A percentile compares a stretch with the other conserved stretches of the same genome.
Evolutionary conservation across 2,888 invertebrate species (phyloP).

Genomic region (Metellina segmentata): DNA sequence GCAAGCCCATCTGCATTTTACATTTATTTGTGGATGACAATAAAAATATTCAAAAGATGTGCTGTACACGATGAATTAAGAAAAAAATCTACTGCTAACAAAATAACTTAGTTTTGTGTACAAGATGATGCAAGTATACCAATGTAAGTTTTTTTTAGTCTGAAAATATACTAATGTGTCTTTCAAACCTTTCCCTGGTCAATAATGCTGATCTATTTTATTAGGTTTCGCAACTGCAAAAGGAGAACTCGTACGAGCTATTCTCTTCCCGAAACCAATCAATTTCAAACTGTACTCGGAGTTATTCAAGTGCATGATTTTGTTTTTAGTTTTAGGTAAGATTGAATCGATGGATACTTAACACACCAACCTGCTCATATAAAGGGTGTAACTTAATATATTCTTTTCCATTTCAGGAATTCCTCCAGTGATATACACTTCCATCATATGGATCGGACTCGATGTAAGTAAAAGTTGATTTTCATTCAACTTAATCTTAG

Average conservation of each 20-base stretch:
- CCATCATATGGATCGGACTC: constrained; percentile 78
- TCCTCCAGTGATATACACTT: constrained; percentile 78
- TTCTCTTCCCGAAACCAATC: constrained; percentile 88
- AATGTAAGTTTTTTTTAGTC: background rate
- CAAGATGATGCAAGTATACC: background rate
- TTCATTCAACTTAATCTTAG: background rate
- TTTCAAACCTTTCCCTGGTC: background rate
- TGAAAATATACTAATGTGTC: background rate
- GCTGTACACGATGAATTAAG: no score
- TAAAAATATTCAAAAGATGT: no score
- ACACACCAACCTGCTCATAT: no score
- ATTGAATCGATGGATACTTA: constrained; percentile 10
- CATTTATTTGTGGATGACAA: no score
- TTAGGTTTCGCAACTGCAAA: constrained; percentile 88
- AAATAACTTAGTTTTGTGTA: no score
- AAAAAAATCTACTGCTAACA: no score
- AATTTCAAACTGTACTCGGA: constrained; percentile 90
- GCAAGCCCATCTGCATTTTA: no score
- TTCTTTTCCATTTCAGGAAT: constrained; percentile 56
- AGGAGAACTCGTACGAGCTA: constrained; percentile 89
- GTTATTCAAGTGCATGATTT: constrained; percentile 79
- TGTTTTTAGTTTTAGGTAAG: constrained; percentile 79
- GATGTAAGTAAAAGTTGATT: constrained; percentile 77
- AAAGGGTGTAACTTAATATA: background rate
- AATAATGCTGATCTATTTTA: background rate